Conservation (phyloP, 2,113 vertebrate genomes). For the Glaucomys volans region DNA sequence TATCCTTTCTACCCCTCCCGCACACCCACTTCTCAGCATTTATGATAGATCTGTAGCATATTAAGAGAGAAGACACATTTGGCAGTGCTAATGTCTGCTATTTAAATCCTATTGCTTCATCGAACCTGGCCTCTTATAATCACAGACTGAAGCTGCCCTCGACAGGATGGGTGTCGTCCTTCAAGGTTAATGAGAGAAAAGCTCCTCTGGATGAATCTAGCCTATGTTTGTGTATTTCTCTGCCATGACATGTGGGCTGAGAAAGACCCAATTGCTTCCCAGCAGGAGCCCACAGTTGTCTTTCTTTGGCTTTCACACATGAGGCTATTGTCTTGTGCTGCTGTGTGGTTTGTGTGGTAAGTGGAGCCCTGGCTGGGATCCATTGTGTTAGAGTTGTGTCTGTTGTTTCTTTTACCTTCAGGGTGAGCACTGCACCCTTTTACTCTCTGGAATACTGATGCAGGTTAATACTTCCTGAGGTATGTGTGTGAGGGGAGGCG, state of each 20-base stretch:
- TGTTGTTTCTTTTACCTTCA: not conserved
- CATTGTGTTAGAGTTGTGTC: not conserved
- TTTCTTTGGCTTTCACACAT: not conserved
- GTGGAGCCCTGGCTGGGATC: constrained; percentile 21
- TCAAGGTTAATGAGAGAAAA: constrained; percentile 69
- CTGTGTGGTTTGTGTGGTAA: not conserved
- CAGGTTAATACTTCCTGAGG: not conserved
- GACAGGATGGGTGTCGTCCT: accelerated
- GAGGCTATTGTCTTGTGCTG: not conserved
- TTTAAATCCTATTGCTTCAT: constrained; percentile 35
- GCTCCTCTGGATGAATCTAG: not conserved
- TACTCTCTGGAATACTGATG: not conserved
- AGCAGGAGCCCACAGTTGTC: not conserved
- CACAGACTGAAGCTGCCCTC: not conserved
- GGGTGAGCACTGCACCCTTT: not conserved
- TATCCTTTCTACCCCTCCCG: not conserved
- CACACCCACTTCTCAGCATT: not conserved
- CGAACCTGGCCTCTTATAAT: constrained; percentile 44
- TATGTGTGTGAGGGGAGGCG: accelerated
- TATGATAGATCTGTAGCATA: not conserved
- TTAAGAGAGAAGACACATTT: constrained; percentile 14
- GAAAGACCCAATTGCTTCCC: constrained; percentile 58
- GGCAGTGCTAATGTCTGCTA: constrained; percentile 1
- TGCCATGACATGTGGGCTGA: constrained; percentile 39
- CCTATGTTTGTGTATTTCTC: not conserved